Evolutionary conservation across 2,797 vertebrate species (phyloP).

Genomic region (Molothrus ater): DNA sequence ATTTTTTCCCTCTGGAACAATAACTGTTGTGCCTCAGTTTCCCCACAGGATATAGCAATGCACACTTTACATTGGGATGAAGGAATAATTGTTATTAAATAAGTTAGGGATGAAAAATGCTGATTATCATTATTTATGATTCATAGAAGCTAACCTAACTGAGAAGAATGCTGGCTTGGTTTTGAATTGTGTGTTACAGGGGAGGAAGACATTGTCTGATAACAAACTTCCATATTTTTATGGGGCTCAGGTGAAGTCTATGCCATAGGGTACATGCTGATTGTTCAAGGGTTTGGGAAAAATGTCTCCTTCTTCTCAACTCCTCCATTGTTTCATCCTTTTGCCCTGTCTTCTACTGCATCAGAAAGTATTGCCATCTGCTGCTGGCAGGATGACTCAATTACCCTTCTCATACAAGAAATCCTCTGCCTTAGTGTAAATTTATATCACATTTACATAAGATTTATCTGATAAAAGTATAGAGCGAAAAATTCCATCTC

Average conservation of each 20-base stretch:
- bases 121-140: neutral
- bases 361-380: neutral
- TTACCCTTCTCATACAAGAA: neutral
- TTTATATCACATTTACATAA: neutral
- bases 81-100: neutral
- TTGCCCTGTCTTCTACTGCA: neutral
- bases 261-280: neutral
- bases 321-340: neutral
- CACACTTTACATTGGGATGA: rapidly evolving
- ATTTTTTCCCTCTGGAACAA: neutral
- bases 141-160: neutral
- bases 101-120: neutral
- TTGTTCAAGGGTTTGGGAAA: neutral
- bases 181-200: neutral
- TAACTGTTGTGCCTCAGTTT: conserved; percentile 34
- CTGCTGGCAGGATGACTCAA: neutral
- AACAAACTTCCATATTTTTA: neutral
- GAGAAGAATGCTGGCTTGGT: neutral
- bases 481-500: neutral
- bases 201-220: neutral
- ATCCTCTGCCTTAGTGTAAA: neutral
- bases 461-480: neutral
- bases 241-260: neutral
- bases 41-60: neutral
- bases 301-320: neutral